These are phyloP conservation scores for Adoxophyes honmai DNA, from an alignment of 1,140 invertebrate genomes.

Conservation along the genomic window DNA sequence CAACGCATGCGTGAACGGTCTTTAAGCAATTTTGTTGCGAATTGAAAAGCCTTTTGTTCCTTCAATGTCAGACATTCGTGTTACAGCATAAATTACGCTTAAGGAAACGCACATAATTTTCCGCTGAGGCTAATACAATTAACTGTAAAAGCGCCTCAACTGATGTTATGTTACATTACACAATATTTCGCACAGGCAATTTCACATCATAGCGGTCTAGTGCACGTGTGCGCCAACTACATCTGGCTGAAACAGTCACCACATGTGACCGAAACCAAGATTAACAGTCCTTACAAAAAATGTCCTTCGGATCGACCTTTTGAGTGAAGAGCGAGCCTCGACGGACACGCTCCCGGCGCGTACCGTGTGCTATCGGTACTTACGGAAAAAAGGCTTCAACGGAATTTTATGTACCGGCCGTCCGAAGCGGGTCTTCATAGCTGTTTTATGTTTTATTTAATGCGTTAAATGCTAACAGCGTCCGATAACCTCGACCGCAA, in stretches of 20 bases:
- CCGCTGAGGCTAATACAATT: constrained; percentile 1
- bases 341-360: constrained; percentile 29
- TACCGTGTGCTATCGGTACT: constrained; percentile 68
- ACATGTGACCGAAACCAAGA: constrained; percentile 38
- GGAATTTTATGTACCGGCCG: constrained; percentile 63
- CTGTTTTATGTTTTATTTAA: constrained; percentile 60
- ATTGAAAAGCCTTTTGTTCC: constrained; percentile 17
- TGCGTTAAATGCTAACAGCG: constrained; percentile 69
- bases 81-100: constrained; percentile 9
- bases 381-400: constrained; percentile 65
- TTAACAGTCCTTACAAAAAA: constrained; percentile 56
- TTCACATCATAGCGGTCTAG: constrained; percentile 14
- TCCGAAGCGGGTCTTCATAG: constrained; percentile 66
- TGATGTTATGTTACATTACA: neutral
- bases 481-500: constrained; percentile 67
- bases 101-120: constrained; percentile 15
- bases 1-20: constrained; percentile 23
- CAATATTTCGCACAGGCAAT: constrained; percentile 12
- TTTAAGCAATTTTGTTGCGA: constrained; percentile 12
- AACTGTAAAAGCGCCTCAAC: neutral
- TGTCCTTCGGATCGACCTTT: constrained; percentile 66
- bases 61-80: constrained; percentile 27
- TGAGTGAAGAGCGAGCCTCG: constrained; percentile 38
- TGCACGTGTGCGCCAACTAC: constrained; percentile 19
- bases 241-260: constrained; percentile 33